Evolutionary conservation across 2,113 vertebrate genomes (phyloP).

Genomic region (Chroicocephalus ridibundus): DNA sequence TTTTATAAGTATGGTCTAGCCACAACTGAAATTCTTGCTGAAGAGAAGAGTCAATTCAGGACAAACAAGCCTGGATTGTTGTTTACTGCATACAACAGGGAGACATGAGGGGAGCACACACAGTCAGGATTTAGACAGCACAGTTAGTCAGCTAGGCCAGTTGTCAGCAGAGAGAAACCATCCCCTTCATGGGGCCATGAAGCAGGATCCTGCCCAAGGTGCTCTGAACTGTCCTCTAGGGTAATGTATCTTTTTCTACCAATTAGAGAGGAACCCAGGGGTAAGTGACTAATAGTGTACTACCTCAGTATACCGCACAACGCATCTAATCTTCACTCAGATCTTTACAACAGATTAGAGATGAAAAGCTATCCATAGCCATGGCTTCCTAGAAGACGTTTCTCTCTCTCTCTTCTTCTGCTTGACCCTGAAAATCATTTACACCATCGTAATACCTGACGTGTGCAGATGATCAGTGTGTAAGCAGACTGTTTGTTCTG

Average conservation of each 20-base stretch:
- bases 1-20: neutral
- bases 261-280: neutral
- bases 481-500: slow-evolving; percentile 47
- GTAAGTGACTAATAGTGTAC: neutral
- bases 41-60: neutral
- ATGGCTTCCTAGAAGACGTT: neutral
- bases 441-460: neutral
- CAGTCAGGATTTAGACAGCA: neutral
- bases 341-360: neutral
- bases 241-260: neutral
- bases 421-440: neutral
- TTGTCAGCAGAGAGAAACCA: neutral
- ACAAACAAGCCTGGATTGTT: neutral
- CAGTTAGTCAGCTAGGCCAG: neutral
- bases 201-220: neutral
- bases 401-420: neutral
- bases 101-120: accelerated
- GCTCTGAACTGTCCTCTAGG: neutral
- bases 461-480: neutral
- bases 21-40: neutral
- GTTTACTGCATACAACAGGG: neutral
- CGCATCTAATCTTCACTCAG: neutral
- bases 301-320: neutral
- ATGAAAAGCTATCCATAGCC: neutral
- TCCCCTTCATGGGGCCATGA: neutral